Conservation (phyloP, 2,888 invertebrate species). For the Pyrocoelia pectoralis region DNA sequence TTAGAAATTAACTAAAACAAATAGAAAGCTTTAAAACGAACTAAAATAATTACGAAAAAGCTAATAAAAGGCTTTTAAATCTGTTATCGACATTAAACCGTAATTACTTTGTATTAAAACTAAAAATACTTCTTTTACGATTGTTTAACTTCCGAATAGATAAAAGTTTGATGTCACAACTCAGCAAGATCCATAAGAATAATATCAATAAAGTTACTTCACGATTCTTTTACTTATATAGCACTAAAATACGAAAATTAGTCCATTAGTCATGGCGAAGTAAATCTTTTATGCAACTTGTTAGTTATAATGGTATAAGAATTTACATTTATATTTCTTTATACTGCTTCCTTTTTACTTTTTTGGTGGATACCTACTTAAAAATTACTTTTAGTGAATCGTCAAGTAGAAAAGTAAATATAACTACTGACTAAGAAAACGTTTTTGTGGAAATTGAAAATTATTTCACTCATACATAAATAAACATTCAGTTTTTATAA, state of each 20-base stretch:
- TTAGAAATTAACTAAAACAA: background rate
- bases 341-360: no score
- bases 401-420: no score
- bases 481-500: no score
- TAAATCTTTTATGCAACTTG: no score
- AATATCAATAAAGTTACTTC: background rate
- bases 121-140: background rate
- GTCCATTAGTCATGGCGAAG: background rate
- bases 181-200: slow-evolving; percentile 1
- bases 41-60: background rate
- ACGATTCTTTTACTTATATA: no score
- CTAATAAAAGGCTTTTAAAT: background rate
- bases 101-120: background rate
- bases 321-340: no score
- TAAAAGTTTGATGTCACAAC: background rate
- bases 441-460: no score
- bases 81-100: background rate
- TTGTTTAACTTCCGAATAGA: background rate
- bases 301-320: no score
- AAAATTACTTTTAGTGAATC: no score
- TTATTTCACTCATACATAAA: no score
- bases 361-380: no score
- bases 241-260: background rate
- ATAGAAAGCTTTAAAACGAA: background rate
- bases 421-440: no score